These are phyloP conservation scores for Hecatera dysodea DNA, from an alignment of 2,888 invertebrate genomes.

Conservation along the genomic window DNA sequence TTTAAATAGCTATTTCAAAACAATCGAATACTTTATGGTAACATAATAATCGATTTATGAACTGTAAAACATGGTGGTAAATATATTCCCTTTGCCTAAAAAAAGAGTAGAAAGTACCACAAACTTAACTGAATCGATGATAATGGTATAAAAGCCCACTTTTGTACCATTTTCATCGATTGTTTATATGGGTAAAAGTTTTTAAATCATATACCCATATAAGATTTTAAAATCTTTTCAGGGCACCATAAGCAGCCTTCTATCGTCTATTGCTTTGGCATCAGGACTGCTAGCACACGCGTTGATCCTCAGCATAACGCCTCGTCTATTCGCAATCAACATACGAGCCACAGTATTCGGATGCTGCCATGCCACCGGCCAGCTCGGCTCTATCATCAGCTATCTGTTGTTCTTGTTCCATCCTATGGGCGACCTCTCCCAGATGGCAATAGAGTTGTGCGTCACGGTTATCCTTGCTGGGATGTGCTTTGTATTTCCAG, in stretches of 20 bases:
- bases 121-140: no score
- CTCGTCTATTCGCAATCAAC: slow-evolving; percentile 82
- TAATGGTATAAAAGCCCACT: no score
- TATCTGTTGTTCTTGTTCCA: slow-evolving; percentile 76
- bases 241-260: slow-evolving; percentile 69
- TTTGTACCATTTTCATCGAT: no score
- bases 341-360: slow-evolving; percentile 81
- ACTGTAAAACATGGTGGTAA: no score
- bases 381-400: slow-evolving; percentile 80
- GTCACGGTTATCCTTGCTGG: slow-evolving; percentile 70
- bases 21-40: no score
- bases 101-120: neutral
- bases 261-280: slow-evolving; percentile 77
- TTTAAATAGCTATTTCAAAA: no score
- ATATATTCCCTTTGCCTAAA: no score
- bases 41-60: no score
- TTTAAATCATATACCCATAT: no score
- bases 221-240: no score
- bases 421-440: slow-evolving; percentile 68
- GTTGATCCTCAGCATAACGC: slow-evolving; percentile 80
- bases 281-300: slow-evolving; percentile 77
- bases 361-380: slow-evolving; percentile 81
- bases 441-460: slow-evolving; percentile 70
- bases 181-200: no score
- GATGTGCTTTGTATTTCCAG: slow-evolving; percentile 77